Evolutionary conservation across 2,113 vertebrate species (phyloP), one percentile per base, ranked within the genome.

Genomic region (Seriola dumerili): DNA sequence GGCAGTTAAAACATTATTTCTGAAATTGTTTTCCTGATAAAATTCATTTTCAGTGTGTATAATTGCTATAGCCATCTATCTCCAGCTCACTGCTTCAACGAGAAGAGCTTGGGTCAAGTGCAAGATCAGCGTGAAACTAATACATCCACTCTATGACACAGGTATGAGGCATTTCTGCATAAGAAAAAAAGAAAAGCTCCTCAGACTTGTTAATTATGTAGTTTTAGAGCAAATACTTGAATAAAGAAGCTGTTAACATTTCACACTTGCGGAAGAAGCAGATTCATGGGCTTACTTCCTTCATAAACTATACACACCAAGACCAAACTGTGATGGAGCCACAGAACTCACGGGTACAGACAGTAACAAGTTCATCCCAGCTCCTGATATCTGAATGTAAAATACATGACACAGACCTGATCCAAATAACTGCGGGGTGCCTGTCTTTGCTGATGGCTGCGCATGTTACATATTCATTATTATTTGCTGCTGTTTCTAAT

Each of bases 391-490:
- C 21, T 52, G 63, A 71, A 50, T 66, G 64, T 64, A 55, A 71
- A 79, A 72, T 2, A n/a, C 50, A 74, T 32, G 64, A 74, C 50
- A 74, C 61, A 19, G 16, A 52, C 21, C 14, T 67, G 54, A 81
- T 81, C 13, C 42, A 58, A 58, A 73, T 76, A 69, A 70, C 74
- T 62, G 71, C 1, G 5, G 57, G 55, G 58, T 12, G 19, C 69
- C 59, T 40, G n/a, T 81, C 61, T 63, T 46, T 32, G 52, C 67
- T 55, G 72, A 83, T 65, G 50, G 38, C 75, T 85, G 78, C 58
- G 19, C 1, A 14, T 59, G 68, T 69, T 73, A 36, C 80, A 86
- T 85, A 79, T 81, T 78, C 44, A 77, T 77, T 12, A 74, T 63
- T 25, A 77, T 59, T 25, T 76, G 69, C 8, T 72, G 17, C 42